Conservation (phyloP, 2,888 invertebrate species). For the Himalopsyche japonica region DNA sequence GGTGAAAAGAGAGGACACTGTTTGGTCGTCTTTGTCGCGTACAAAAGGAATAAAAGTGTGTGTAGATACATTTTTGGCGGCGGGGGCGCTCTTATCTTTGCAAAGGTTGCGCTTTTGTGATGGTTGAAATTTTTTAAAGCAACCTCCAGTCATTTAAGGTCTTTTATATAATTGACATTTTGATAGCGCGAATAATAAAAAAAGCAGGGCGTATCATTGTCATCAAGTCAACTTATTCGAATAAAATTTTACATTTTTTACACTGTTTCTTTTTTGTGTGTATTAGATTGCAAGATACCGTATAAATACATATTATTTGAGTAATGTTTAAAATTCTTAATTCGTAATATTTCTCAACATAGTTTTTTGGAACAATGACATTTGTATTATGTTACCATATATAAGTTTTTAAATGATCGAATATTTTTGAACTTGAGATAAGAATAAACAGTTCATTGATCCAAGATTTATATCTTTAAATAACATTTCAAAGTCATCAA, state of each 20-base stretch:
- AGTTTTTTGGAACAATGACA: too few relatives aligned
- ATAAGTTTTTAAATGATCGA: too few relatives aligned
- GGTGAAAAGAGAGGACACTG: slow-evolving; percentile 38
- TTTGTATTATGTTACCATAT: too few relatives aligned
- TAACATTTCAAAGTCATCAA: too few relatives aligned
- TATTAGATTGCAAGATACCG: background rate
- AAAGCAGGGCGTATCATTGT: slow-evolving; percentile 26
- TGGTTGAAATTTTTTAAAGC: slow-evolving; percentile 30
- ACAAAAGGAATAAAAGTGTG: slow-evolving; percentile 26
- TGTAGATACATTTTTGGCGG: slow-evolving; percentile 12
- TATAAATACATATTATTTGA: too few relatives aligned
- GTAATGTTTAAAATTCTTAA: too few relatives aligned
- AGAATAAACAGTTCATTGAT: too few relatives aligned
- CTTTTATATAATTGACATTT: slow-evolving; percentile 40
- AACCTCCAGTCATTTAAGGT: slow-evolving; percentile 32
- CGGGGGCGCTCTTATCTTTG: slow-evolving; percentile 37
- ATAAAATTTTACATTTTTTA: slow-evolving; percentile 10
- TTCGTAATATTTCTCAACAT: too few relatives aligned
- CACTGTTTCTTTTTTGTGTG: background rate
- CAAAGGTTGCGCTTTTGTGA: slow-evolving; percentile 40
- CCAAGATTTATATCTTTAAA: too few relatives aligned
- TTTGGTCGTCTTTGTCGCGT: slow-evolving; percentile 38
- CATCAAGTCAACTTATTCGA: slow-evolving; percentile 10
- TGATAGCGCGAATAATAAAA: slow-evolving; percentile 36
- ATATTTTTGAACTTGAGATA: too few relatives aligned